Evolutionary conservation across 2,888 invertebrate species (phyloP), one percentile per base, ranked within the genome.

Genomic region (Acanthosepion lycidas): DNA sequence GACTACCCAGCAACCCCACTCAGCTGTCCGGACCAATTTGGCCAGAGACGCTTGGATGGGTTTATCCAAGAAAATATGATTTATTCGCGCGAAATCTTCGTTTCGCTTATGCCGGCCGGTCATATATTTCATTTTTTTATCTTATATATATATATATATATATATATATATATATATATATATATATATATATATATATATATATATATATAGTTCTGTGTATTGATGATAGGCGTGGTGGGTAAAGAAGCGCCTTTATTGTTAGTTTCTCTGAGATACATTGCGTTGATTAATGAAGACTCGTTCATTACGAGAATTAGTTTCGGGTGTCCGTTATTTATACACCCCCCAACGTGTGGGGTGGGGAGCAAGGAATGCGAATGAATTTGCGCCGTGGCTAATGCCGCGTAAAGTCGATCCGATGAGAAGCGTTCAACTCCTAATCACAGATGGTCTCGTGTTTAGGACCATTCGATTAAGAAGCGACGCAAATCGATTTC

Each of bases 251-350:
- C 5, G 12, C 12, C 33, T n/a, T 78, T 33, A n/a, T n/a, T 78
- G 78, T 78, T n/a, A n/a, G 78, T 0, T 78, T 78, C 59, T 59
- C 59, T 23, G 20, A 20, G 59, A 59, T 59, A 23, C 20, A 4
- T 59, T 59, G 6, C 18, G 23, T 33, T 78, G 78, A 78, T 78
- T 78, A 78, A 78, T 78, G 78, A 33, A 15, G 15, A n/a, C n/a
- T n/a, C n/a, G n/a, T 78, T 78, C 78, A 78, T 78, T 78, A 78
- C n/a, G n/a, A n/a, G 33, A 78, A 78, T 78, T 78, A 78, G n/a
- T 78, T 78, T n/a, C 78, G 20, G n/a, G 78, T 78, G 15, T 15
- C n/a, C n/a, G n/a, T 78, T 78, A 78, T 78, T 33, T 78, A 78
- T n/a, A n/a, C n/a, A 18, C n/a, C 28, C 28, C 28, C 78, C 64